These are phyloP conservation scores for Chrysomela aeneicollis DNA, from an alignment of 2,888 invertebrate species.

Conservation along the genomic window DNA sequence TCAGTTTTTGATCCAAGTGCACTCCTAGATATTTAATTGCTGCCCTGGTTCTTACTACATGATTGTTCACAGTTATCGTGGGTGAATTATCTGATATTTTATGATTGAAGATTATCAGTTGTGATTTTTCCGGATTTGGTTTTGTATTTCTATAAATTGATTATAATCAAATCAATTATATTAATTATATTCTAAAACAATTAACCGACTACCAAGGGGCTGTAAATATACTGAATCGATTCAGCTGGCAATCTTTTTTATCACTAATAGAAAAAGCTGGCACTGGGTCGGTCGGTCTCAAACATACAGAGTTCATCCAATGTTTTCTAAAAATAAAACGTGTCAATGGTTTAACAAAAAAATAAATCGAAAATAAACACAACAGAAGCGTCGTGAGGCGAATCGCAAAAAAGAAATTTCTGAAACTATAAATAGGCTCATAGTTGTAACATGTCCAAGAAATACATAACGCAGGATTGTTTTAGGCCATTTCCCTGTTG, in stretches of 20 bases:
- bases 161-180: no score
- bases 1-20: no score
- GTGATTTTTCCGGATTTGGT: no score
- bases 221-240: not conserved
- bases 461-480: constrained; percentile 37
- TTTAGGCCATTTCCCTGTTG: constrained; percentile 25
- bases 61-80: no score
- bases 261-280: not conserved
- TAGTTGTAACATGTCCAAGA: constrained; percentile 41
- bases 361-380: constrained; percentile 30
- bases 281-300: not conserved
- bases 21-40: no score
- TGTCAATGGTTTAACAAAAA: constrained; percentile 21
- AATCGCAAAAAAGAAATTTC: constrained; percentile 31
- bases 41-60: no score
- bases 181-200: no score
- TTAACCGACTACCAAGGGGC: no score
- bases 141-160: no score
- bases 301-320: not conserved
- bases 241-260: not conserved
- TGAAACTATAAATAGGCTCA: constrained; percentile 38
- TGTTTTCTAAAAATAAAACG: constrained; percentile 31
- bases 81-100: no score
- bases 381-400: constrained; percentile 25
- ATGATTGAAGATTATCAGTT: no score